Conservation (phyloP, 2,797 vertebrate species). For the Falco biarmicus region DNA sequence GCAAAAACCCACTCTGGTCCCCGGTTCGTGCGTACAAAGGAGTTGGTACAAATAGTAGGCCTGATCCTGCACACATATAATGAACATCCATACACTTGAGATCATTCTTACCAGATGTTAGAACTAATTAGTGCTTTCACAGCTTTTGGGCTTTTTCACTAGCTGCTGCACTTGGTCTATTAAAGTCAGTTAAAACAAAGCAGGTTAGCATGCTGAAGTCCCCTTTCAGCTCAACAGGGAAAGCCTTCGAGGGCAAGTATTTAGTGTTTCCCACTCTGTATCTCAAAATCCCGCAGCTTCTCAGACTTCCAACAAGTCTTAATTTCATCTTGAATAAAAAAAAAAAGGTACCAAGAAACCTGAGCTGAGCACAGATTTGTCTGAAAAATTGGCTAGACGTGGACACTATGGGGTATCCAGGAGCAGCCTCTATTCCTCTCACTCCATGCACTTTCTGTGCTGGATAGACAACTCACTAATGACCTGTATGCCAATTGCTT, state of each 20-base stretch:
- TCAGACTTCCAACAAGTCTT: not conserved
- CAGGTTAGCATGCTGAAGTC: not conserved
- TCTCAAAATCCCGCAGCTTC: not conserved
- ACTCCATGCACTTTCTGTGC: not conserved
- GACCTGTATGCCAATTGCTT: not conserved
- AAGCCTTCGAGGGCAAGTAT: not conserved
- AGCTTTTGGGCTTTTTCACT: not conserved
- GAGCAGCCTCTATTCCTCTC: not conserved
- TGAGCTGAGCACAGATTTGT: not conserved
- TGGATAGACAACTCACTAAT: slow-evolving; percentile 7
- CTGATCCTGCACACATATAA: not conserved
- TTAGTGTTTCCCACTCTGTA: not conserved
- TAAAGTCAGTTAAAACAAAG: slow-evolving; percentile 39
- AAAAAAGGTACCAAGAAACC: not conserved
- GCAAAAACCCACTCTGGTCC: not conserved
- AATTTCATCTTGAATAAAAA: not conserved
- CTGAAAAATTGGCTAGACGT: not conserved
- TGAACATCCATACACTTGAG: not conserved
- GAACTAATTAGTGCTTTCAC: slow-evolving; percentile 7
- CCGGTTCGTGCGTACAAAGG: accelerated
- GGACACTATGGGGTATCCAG: not conserved
- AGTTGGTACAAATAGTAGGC: not conserved
- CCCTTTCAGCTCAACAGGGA: not conserved
- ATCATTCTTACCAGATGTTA: not conserved
- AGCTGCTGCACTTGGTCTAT: not conserved